These are phyloP conservation scores for Orestias chungarensis DNA, from an alignment of 2,797 vertebrate species.

Conservation along the genomic window DNA sequence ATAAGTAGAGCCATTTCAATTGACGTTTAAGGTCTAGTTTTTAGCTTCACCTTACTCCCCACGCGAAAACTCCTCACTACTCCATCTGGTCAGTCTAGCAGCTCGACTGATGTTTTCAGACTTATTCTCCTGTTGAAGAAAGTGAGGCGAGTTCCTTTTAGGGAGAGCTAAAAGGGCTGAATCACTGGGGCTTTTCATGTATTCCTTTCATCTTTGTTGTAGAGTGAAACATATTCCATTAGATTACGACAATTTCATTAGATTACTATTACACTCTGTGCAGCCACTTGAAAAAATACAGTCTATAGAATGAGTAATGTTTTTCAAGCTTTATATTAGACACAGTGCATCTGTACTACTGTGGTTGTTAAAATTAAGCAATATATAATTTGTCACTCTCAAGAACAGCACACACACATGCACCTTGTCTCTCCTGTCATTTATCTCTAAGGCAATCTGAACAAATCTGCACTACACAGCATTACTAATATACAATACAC, in stretches of 20 bases:
- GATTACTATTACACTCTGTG: constrained; percentile 50
- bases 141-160: constrained; percentile 57
- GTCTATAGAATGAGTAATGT: constrained; percentile 37
- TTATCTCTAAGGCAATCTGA: constrained; percentile 3
- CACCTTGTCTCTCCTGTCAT: constrained; percentile 1
- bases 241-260: constrained; percentile 62
- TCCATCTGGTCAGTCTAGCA: constrained; percentile 29
- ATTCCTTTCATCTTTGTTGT: constrained; percentile 65
- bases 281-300: constrained; percentile 34
- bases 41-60: not conserved
- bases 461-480: constrained; percentile 4
- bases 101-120: constrained; percentile 36
- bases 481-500: not conserved
- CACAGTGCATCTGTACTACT: constrained; percentile 28
- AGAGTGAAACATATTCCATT: constrained; percentile 65
- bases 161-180: constrained; percentile 41
- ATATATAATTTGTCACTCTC: constrained; percentile 6
- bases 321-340: constrained; percentile 35
- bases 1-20: not conserved
- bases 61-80: not conserved
- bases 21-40: not conserved
- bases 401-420: constrained; percentile 3
- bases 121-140: constrained; percentile 42
- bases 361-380: constrained; percentile 11
- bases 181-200: constrained; percentile 56